Base-by-base conservation (phyloP, 2,888 invertebrate genomes). In the Heliothis peltigera region DNA sequence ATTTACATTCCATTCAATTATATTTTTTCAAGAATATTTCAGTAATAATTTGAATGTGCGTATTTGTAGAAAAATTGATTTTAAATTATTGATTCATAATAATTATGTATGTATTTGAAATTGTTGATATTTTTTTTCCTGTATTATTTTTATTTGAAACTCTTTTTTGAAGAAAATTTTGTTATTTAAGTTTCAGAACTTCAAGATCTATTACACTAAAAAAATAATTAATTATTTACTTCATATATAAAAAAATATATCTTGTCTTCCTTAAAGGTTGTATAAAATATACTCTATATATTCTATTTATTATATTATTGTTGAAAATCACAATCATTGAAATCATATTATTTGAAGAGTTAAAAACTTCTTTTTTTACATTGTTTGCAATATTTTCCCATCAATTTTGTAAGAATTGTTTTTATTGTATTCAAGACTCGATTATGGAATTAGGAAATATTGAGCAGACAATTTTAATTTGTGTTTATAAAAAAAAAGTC, bases 1-100 rank as follows among this genome's bases (percentile, higher is more conserved):
- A 82, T 81, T 76, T 76, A 65, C 73, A 80, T 82, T 81, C 77
- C 80, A 70, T 63, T 42, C 51, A 65, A 75, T n/a, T n/a, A 62
- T 15, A 39, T 39, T 39, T 15, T 63, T 62, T 10, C 69, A 79
- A 75, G 70, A 49, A 44, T 57, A 48, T 12, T 54, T 63, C 59
- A 28, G 42, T 54, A 35, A 63, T 46, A 0, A 5, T 51, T 54
- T 39, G 6, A 67, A 39, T 39, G 39, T 47, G 61, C 57, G 53
- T 64, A 42, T 60, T 62, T 55, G 46, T 55, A 64, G 60, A 58
- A 56, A 42, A 6, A n/a, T 52, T 28, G 25, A 48, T 57, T 53
- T 63, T 25, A 51, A 55, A 43, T 47, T 21, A 64, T 70, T 3
- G 7, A 44, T 52, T 54, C 43, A 49, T 35, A 15, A 39, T 39